phyloP scores from a whole-genome alignment of 2,797 vertebrate species.

The Sebastes hubbsi region DNA sequence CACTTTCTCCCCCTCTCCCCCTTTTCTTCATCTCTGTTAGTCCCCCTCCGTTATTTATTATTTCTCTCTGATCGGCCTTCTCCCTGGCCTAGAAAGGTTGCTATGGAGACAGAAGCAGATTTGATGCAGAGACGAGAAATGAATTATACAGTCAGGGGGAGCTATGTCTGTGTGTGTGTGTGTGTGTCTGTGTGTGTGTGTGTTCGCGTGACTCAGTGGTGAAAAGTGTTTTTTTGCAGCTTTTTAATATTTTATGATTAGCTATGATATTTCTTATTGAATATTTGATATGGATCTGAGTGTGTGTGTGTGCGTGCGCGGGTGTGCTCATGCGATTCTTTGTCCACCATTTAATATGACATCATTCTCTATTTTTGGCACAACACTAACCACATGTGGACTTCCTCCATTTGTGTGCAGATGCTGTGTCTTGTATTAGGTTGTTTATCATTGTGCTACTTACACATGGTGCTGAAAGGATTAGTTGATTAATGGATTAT shows the following conservation, averaged over 20 bases:
- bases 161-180: conserved; percentile 6
- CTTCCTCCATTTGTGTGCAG: conserved; percentile 53
- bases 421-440: background rate
- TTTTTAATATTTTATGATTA: conserved; percentile 70
- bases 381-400: conserved; percentile 9
- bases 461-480: background rate
- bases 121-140: conserved; percentile 77
- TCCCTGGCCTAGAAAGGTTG: conserved; percentile 81
- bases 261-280: conserved; percentile 57
- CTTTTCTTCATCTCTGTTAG: conserved; percentile 21
- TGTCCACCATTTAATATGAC: conserved; percentile 46
- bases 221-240: conserved; percentile 39
- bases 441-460: background rate
- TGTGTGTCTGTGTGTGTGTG: background rate
- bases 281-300: conserved; percentile 51
- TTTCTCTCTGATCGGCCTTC: conserved; percentile 55
- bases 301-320: background rate
- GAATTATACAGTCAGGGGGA: conserved; percentile 76
- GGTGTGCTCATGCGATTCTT: background rate
- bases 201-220: conserved; percentile 39
- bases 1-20: background rate
- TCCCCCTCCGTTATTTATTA: conserved; percentile 55
- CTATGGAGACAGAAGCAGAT: conserved; percentile 84
- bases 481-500: background rate
- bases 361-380: conserved; percentile 62